These are phyloP conservation scores for Bombus soroeensis DNA, from an alignment of 1,140 invertebrate genomes.

Conservation along the genomic window DNA sequence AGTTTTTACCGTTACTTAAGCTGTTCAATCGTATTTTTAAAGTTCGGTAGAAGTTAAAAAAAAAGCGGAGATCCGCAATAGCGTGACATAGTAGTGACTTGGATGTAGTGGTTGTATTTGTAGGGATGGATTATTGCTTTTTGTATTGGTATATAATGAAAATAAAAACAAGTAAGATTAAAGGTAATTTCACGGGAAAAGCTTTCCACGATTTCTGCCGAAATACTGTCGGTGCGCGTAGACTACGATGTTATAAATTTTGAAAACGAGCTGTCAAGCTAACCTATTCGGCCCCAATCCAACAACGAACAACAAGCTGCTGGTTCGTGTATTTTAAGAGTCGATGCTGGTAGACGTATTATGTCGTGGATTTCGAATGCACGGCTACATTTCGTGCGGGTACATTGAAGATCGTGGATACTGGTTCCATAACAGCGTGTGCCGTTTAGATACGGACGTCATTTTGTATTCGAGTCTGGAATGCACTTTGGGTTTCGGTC, in stretches of 20 bases:
- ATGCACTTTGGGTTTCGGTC: conserved; percentile 54
- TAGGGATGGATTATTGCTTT: no score
- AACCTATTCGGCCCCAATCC: conserved; percentile 59
- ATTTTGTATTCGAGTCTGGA: conserved; percentile 62
- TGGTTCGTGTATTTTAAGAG: conserved; percentile 60
- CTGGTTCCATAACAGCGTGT: conserved; percentile 45
- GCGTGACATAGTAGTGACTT: no score
- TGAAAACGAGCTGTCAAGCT: conserved; percentile 36
- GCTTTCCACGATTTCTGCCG: neutral
- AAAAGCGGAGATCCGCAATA: no score
- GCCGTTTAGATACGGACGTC: conserved; percentile 63
- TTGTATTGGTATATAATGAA: neutral
- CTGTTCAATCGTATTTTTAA: no score
- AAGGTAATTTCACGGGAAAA: neutral
- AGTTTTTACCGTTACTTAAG: no score
- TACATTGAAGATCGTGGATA: conserved; percentile 64
- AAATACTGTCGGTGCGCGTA: neutral
- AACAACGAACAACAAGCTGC: conserved; percentile 37
- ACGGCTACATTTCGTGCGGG: conserved; percentile 44
- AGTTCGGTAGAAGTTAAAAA: no score
- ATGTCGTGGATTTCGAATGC: conserved; percentile 62
- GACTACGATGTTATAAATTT: conserved; percentile 50
- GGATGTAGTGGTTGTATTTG: no score
- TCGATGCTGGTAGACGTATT: conserved; percentile 64
- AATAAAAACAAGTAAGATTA: neutral